Conservation (phyloP, 2,888 invertebrate genomes). For the Scelioninae gen. 2 region DNA sequence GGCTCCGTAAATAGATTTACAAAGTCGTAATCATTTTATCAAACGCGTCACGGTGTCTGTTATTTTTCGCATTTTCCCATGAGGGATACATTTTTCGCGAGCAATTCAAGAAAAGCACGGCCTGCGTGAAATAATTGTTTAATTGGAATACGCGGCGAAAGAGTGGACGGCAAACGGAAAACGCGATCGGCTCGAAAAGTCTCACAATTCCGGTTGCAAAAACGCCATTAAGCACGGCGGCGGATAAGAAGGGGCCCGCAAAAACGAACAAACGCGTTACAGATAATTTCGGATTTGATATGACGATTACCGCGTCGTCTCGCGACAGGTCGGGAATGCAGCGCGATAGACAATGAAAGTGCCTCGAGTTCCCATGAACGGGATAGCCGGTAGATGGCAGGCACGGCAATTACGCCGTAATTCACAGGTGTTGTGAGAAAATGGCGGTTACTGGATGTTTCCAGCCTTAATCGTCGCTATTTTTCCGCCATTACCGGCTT, state of each 20-base stretch:
- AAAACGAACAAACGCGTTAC: conserved; percentile 48
- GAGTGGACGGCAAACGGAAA: too few relatives aligned
- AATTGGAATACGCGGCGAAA: too few relatives aligned
- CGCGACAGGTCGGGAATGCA: conserved; percentile 63
- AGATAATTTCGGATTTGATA: conserved; percentile 71
- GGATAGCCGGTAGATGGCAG: conserved; percentile 67
- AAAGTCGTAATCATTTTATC: too few relatives aligned
- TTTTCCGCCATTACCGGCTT: conserved; percentile 72
- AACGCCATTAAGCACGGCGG: conserved; percentile 32
- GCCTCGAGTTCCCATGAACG: conserved; percentile 72
- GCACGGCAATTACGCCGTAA: conserved; percentile 74
- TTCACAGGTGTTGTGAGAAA: conserved; percentile 74
- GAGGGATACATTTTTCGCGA: too few relatives aligned
- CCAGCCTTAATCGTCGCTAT: conserved; percentile 73
- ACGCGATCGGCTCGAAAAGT: conserved; percentile 12
- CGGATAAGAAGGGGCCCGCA: conserved; percentile 22
- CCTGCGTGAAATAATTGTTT: too few relatives aligned
- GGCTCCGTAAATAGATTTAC: too few relatives aligned
- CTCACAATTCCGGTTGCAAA: conserved; percentile 15
- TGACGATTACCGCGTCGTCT: conserved; percentile 68
- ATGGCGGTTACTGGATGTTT: conserved; percentile 72
- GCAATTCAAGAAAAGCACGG: too few relatives aligned
- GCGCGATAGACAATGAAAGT: conserved; percentile 71
- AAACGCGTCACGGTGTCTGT: too few relatives aligned
- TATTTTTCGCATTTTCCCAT: too few relatives aligned